Conservation (phyloP, 2,113 vertebrate species). For the Fukomys damarensis region DNA sequence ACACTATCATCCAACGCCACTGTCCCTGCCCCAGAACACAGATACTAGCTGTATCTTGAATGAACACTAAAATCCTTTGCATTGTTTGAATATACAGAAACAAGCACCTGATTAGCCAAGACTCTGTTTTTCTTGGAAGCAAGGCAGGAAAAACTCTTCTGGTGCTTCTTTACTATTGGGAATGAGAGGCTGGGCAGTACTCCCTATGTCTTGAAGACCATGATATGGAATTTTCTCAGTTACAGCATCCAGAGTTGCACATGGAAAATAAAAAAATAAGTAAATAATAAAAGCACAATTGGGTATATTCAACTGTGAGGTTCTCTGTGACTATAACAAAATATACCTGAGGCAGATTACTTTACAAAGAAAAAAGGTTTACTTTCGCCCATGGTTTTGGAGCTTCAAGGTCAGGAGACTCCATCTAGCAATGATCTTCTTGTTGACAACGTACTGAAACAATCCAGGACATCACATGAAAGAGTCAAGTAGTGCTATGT, state of each 20-base stretch:
- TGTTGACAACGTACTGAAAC: not conserved
- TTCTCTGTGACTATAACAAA: not conserved
- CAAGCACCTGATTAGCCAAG: not conserved
- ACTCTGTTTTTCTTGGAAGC: not conserved
- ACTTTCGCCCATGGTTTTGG: not conserved
- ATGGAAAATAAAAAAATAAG: not conserved
- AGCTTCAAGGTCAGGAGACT: not conserved
- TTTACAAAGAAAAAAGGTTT: not conserved
- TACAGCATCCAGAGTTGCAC: not conserved
- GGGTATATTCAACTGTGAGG: not conserved
- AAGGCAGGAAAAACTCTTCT: not conserved
- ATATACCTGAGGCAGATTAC: not conserved
- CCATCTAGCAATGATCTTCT: not conserved
- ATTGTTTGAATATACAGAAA: not conserved
- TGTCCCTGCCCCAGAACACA: not conserved
- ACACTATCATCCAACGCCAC: not conserved
- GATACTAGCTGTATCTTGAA: not conserved
- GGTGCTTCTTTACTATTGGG: not conserved
- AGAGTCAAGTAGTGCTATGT: not conserved
- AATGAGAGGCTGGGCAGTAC: not conserved
- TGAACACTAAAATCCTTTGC: not conserved
- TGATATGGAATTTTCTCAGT: not conserved
- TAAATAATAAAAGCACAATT: not conserved
- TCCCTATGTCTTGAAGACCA: not conserved
- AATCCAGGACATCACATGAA: not conserved